Evolutionary conservation across 2,113 vertebrate genomes (phyloP).

Genomic region (Limnothrissa miodon): DNA sequence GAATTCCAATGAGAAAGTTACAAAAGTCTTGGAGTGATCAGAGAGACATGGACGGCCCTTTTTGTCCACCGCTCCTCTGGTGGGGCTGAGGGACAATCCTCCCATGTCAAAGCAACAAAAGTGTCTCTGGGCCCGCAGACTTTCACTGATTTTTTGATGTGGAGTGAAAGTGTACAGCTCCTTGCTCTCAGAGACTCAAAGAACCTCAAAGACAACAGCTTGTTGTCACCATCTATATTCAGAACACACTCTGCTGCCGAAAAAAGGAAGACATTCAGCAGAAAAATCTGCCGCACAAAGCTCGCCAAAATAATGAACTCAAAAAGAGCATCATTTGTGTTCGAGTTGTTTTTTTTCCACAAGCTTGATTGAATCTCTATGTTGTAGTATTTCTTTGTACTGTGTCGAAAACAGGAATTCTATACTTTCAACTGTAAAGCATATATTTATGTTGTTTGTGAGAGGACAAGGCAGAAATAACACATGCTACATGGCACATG

Average conservation of each 20-base stretch:
- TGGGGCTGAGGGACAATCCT: conserved; percentile 29
- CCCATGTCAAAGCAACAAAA: conserved; percentile 40
- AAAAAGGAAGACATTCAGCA: neutral
- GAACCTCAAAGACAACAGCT: neutral
- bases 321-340: conserved; percentile 12
- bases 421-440: neutral
- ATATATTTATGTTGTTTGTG: neutral
- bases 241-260: neutral
- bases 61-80: conserved; percentile 10
- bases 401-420: neutral
- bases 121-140: conserved; percentile 11
- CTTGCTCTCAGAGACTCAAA: neutral
- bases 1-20: conserved; percentile 35
- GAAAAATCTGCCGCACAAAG: neutral
- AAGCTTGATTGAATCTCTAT: neutral
- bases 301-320: neutral
- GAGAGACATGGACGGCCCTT: conserved; percentile 21
- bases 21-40: conserved; percentile 39
- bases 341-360: neutral
- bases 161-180: neutral
- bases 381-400: neutral
- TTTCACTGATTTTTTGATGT: neutral
- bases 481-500: too few species aligned
- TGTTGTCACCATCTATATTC: conserved; percentile 7
- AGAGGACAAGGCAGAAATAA: too few species aligned